Base-by-base conservation (phyloP, 2,888 invertebrate genomes). In the Ashinkailepas kermadecensis region DNA sequence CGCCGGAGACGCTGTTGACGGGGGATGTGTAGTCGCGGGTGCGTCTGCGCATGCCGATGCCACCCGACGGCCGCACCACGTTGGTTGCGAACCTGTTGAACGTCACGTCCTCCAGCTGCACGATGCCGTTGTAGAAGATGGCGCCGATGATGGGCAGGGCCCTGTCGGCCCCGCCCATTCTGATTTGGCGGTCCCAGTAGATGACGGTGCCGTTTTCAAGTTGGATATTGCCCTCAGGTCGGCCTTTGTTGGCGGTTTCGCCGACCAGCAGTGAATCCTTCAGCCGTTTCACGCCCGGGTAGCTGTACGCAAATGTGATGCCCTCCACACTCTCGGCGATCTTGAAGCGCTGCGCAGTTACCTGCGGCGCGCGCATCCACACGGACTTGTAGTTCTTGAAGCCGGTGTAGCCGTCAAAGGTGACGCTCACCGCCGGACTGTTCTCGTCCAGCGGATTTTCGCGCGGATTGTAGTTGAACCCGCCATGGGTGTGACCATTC, bases 381-480 rank as follows among this genome's bases (percentile, higher is more conserved):
- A 25, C 79, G 23, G 79, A 79, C 58, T 79, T 79, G 25, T 79
- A 79, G 25, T 79, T 79, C 79, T 79, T 79, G 25, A 58, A 79
- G 25, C 13, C 79, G 7, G 58, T 79, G 79, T 15, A 79, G 25
- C 58, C 58, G 59, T 59, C 15, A 12, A 79, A 25, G 4, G 8
- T 12, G 23, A 59, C 25, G 11, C 8, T 11, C 7, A 79, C 79
- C 2, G 58, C 6, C 8, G n/a, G 12, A 21, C 23, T 25, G n/a
- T n/a, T 58, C 15, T n/a, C 12, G 23, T 79, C 58, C 15, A 25
- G 23, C 15, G 79, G 79, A 25, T 79, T 58, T 11, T 58, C 58
- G 1, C 23, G 23, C 2, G 79, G 79, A 10, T 58, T 25, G 59
- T 79, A 79, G 79, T 79, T 79, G 25, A 79, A 79, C 18, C 79